Evolutionary conservation across 2,113 vertebrate species (phyloP), one percentile per base, ranked within the genome.

Genomic region (Clarias gariepinus): DNA sequence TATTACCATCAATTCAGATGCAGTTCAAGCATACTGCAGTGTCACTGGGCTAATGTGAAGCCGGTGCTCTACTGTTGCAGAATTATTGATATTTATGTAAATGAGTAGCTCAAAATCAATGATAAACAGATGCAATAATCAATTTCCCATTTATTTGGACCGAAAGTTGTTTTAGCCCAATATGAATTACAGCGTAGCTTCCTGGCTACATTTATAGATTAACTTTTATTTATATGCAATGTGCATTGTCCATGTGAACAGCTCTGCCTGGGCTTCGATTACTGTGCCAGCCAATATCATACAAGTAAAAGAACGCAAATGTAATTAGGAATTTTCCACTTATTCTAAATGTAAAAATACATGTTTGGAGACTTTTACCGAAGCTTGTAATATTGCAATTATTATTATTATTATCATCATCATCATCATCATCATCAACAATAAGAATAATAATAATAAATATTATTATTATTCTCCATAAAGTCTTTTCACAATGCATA

Each of bases 1-100:
- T 63, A 81, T 82, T 21, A n/a, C 52, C 61, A 53, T 66, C 30
- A 81, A 25, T 41, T 61, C 21, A 61, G 11, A 81, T 81, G 58
- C 19, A 81, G 25, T 21, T 33, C 25, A 5, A 18, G 6, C 25
- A 12, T 61, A 41, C 33, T 23, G 2, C 77, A 33, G 7, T 41
- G 30, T 47, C 21, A 55, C 12, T 36, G 33, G 3, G 2, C 36
- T 21, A 61, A 33, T 25, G 11, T 60, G 19, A 61, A 36, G 10
- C 78, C 30, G 25, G 10, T 36, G 18, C 10, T 36, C 55, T 12
- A 13, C 57, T 36, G 10, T 52, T 41, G 36, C 60, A 66, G 15
- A 82, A 66, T 16, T n/a, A 28, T n/a, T 82, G 2, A 52, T 15
- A 66, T 4, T 63, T 47, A 41, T 23, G 21, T 82, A 82, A 82